phyloP scores from a whole-genome alignment of 2,113 vertebrate species.

The Hipposideros armiger region DNA sequence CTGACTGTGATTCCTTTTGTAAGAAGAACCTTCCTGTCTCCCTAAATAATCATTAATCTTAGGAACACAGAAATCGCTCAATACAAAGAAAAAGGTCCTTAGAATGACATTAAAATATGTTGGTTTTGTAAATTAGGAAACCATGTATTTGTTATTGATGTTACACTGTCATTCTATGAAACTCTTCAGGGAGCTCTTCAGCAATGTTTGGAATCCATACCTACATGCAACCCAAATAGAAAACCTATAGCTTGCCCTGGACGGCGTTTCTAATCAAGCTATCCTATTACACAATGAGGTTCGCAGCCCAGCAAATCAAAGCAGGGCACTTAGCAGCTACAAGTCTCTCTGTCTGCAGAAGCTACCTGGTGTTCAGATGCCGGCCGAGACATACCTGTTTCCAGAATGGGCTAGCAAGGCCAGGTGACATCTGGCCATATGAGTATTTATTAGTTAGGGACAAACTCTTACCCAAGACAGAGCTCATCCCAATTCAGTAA shows the following conservation, averaged over 20 bases:
- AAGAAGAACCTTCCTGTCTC: not conserved
- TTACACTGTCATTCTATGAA: not conserved
- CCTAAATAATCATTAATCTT: slow-evolving; percentile 14
- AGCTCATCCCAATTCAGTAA: not conserved
- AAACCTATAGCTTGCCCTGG: not conserved
- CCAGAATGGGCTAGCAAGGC: not conserved
- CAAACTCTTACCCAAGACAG: not conserved
- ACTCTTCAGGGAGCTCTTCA: not conserved
- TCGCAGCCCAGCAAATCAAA: not conserved
- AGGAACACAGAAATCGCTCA: slow-evolving; percentile 27
- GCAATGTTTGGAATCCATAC: not conserved
- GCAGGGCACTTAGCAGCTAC: not conserved
- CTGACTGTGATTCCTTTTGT: not conserved
- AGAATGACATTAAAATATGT: not conserved
- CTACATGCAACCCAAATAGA: not conserved
- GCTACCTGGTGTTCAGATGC: not conserved
- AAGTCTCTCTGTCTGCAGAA: not conserved
- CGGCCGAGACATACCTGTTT: not conserved
- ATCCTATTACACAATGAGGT: not conserved
- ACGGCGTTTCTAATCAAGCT: not conserved
- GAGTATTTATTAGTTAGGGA: not conserved
- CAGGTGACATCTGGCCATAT: not conserved
- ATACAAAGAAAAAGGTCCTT: slow-evolving; percentile 1
- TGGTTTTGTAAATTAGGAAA: not conserved
- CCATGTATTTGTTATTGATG: not conserved